Percentiles rank a stretch among this genome's conserved stretches.
Evolutionary conservation across 1,140 invertebrate species (phyloP).

Genomic region (Scaptomyza hsui): DNA sequence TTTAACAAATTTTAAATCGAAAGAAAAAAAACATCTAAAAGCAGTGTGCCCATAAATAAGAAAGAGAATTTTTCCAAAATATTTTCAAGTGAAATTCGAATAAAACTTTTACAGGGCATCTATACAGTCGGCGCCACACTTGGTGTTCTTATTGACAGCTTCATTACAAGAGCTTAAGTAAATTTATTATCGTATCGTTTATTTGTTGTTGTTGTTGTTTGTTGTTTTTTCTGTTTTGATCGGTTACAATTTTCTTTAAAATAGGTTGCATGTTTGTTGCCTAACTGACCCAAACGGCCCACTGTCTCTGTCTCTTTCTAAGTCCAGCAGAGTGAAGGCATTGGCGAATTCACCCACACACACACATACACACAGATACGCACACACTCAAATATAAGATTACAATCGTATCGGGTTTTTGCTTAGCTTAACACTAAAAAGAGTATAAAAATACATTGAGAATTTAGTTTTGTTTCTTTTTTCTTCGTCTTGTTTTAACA

Average conservation of each 20-base stretch:
- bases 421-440: constrained; percentile 58
- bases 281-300: constrained; percentile 10
- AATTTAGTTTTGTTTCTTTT: constrained; percentile 15
- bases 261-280: constrained; percentile 21
- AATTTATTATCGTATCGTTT: constrained; percentile 25
- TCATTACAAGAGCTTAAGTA: neutral
- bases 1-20: constrained; percentile 28
- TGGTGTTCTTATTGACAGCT: neutral
- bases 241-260: constrained; percentile 32
- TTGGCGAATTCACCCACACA: constrained; percentile 11
- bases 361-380: constrained; percentile 1
- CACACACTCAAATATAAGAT: constrained; percentile 11
- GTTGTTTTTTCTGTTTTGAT: constrained; percentile 7
- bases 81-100: neutral
- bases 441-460: constrained; percentile 78
- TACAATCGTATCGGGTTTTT: constrained; percentile 35
- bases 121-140: constrained; percentile 9
- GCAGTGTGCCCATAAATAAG: constrained; percentile 2
- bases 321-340: constrained; percentile 13
- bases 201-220: too few relatives aligned
- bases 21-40: neutral
- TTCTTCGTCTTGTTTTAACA: constrained; percentile 46
- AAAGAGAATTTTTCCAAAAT: neutral
- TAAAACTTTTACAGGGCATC: constrained; percentile 22
- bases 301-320: neutral